Evolutionary conservation across 1,140 invertebrate species (phyloP).

Genomic region (Listronotus bonariensis): DNA sequence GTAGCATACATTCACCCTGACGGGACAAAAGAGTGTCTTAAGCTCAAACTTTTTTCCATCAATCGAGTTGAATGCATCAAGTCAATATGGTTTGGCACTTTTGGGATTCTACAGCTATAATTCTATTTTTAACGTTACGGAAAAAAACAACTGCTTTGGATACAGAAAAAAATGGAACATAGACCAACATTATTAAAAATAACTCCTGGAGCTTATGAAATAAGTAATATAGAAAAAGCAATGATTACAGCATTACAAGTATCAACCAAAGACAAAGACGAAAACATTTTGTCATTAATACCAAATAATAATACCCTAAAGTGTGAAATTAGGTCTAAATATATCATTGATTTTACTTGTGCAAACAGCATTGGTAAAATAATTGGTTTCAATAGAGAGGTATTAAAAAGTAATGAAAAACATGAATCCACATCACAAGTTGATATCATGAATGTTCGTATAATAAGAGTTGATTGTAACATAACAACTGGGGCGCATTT

Average conservation of each 20-base stretch:
- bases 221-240: conserved; percentile 5
- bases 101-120: conserved; percentile 28
- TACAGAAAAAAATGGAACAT: neutral
- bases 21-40: conserved; percentile 1
- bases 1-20: conserved; percentile 22
- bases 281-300: neutral
- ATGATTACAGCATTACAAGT: conserved; percentile 2
- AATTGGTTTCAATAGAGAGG: conserved; percentile 16
- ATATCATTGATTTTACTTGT: conserved; percentile 17
- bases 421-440: conserved; percentile 27
- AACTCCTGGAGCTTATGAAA: conserved; percentile 21
- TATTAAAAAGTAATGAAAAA: conserved; percentile 4
- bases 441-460: too few species aligned
- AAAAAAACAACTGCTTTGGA: conserved; percentile 22
- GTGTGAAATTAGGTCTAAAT: conserved; percentile 20
- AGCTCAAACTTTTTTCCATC: conserved; percentile 14
- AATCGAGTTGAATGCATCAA: conserved; percentile 24
- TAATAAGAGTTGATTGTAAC: too few species aligned
- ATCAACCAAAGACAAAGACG: neutral
- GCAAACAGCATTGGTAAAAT: neutral
- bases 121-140: conserved; percentile 21
- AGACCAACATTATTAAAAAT: conserved; percentile 1
- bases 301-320: conserved; percentile 28
- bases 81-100: conserved; percentile 22
- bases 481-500: conserved; percentile 23